Percentiles rank a stretch among this genome's conserved stretches.
Evolutionary conservation across 1,140 invertebrate species (phyloP).

Genomic region (Drosophila pallidifrons): DNA sequence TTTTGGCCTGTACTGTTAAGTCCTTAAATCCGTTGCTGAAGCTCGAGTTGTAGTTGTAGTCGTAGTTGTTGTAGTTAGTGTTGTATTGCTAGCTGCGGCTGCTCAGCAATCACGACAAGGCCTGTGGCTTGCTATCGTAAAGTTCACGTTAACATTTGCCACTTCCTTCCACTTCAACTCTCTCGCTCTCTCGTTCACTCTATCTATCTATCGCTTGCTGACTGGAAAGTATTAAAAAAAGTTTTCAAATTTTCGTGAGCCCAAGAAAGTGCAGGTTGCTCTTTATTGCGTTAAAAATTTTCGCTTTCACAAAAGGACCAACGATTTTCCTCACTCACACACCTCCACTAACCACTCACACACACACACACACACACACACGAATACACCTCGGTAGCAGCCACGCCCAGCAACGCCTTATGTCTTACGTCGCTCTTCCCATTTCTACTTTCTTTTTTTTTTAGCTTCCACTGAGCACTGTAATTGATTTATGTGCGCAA

Average conservation of each 20-base stretch:
- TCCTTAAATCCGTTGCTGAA: constrained; percentile 39
- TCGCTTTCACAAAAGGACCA: constrained; percentile 71
- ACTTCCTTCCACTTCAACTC: constrained; percentile 37
- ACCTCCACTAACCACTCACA: constrained; percentile 7
- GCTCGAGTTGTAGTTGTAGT: not conserved
- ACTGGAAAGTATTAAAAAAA: constrained; percentile 74
- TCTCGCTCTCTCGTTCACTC: not conserved
- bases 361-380: constrained; percentile 21
- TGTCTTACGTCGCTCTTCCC: constrained; percentile 36
- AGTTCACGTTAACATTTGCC: constrained; percentile 32
- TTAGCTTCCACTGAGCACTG: constrained; percentile 55
- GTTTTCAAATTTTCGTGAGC: constrained; percentile 76
- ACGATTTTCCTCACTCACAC: constrained; percentile 2
- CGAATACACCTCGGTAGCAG: constrained; percentile 29
- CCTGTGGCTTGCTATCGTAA: constrained; percentile 58
- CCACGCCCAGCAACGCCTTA: constrained; percentile 40
- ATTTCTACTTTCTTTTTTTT: constrained; percentile 27
- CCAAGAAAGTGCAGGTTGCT: constrained; percentile 72
- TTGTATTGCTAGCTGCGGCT: not conserved
- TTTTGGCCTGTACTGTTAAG: constrained; percentile 50
- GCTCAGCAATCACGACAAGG: constrained; percentile 22
- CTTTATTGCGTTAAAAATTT: constrained; percentile 78
- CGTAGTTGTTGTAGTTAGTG: not conserved
- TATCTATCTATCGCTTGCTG: not conserved
- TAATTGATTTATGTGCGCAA: constrained; percentile 79